Evolutionary conservation across 2,888 invertebrate species (phyloP), one percentile per base, ranked within the genome.

Genomic region (Rapana venosa): DNA sequence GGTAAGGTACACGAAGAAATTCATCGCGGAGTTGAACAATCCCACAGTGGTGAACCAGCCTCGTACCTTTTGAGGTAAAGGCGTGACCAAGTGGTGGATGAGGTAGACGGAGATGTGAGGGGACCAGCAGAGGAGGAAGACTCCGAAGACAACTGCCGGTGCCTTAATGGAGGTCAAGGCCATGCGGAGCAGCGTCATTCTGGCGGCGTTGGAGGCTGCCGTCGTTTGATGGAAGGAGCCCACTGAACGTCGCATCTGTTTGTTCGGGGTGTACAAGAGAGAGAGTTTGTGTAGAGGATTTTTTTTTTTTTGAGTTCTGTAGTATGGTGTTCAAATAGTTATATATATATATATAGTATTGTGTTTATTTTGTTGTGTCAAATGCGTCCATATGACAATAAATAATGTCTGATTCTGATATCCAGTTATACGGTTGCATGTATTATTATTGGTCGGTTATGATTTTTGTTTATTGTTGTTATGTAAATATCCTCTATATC

Each of bases 1-100:
- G 0, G n/a, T n/a, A 4, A 87, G 74, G 20, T 87, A 87, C 13
- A 87, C 87, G 87, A 87, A 87, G 47, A 87, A 87, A n/a, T 87
- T 87, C 87, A 87, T 87, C n/a, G 87, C 87, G 17, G 87, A 87
- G 47, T 87, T 87, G 87, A 74, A 70, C 26, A 87, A 20, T 1
- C 70, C 87, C 13, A 74, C 35, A 17, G 30, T 87, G 87, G 87
- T 74, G 70, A 87, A 32, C 70, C 70, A 74, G 26, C 35, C 70
- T n/a, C 87, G 11, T n/a, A n/a, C n/a, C 17, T 30, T 74, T n/a
- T 61, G 58, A 6, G 87, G 74, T 6, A 87, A 36, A 20, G 4
- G 20, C 13, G 11, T 13, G 6, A 20, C n/a, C n/a, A 74, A 22
- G 87, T 87, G 66, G 47, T 87, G 87, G 17, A 87, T 0, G 70